Evolutionary conservation across 1,140 invertebrate genomes (phyloP), one percentile per base, ranked within the genome.

Genomic region (Aphidius ervi): DNA sequence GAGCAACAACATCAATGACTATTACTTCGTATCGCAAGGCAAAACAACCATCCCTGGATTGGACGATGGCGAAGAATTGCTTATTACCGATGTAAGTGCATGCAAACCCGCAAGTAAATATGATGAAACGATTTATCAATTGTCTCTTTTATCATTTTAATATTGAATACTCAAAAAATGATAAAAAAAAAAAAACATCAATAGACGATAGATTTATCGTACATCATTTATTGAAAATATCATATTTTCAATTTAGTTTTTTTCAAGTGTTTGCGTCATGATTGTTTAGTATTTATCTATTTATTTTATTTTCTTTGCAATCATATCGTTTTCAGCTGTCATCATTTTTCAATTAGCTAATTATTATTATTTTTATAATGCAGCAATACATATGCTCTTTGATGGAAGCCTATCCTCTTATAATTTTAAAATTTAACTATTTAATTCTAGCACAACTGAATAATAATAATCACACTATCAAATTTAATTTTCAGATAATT

Each of bases 11-110:
- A 87, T 93, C 82, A 84, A 86, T 84, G 90, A 91, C 81, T 98
- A 96, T 85, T 80, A 89, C 82, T 97, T 94, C 87, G 89, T 97
- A 76, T 91, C 94, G 78, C 95, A 99, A 87, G 97, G 96, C 82
- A 95, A 95, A 85, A 90, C 93, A 72, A 91, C 89, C 70, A 96
- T 98, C 76, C 91, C 96, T 71, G 89, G 89, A 79, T 89, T 99
- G 74, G 94, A 99, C 85, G 97, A 99, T 83, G 87, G 85, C 74
- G 95, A 97, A 82, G 97, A 99, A 88, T 91, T 95, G 84, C 76
- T 81, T 72, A 80, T 93, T 72, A 97, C 95, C 68, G 95, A 98
- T 84, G 94, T 97, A 93, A 92, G 90, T 89, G 77, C 77, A 77
- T 74, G 59, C 43, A 31, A 3, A 31, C 23, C 23, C 4, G 23